Evolutionary conservation across 2,797 vertebrate species (phyloP), one percentile per base, ranked within the genome.

Genomic region (Allobates femoralis): DNA sequence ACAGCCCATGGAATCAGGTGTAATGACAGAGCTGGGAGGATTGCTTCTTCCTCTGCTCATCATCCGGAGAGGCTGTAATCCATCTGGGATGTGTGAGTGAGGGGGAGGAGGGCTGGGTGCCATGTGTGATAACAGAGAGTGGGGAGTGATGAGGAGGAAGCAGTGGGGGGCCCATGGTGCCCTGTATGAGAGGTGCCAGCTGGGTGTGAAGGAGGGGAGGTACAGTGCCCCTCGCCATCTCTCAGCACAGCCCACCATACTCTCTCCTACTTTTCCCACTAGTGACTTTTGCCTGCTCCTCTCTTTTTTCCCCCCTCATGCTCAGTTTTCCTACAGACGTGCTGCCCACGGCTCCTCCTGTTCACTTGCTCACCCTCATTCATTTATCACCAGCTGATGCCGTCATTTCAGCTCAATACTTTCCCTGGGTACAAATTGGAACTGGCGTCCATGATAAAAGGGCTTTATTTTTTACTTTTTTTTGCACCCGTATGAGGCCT

Each of bases 1-100:
- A 30, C 56, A 75, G 79, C 79, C 85, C 85, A 81, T 86, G 78
- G 53, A 58, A 50, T 51, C 41, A 15, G 34, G 53, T 86, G 78
- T 30, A 26, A 81, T 56, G 19, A 15, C n/a, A 64, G 56, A 75
- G 84, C 75, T 58, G 3, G 64, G 21, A 79, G 34, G 37, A 76
- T 56, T 64, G 55, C 69, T 79, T 32, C 50, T 58, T 80, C 41
- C 26, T 79, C 41, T 46, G 41, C 51, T 58, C 76, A 85, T 66
- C 79, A 81, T 60, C 69, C 41, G 74, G n/a, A 14, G 85, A 86
- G 79, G 37, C 55, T 81, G 79, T 51, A 86, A 81, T 75, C 79
- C 85, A 86, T 76, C 85, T 81, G 85, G 85, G 79, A 86, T 50
- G 84, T 85, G 84, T 62, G 64, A 64, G 71, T 73, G 46, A 67